A percentile compares a stretch with the other conserved stretches of the same genome.
These are phyloP conservation scores for Acanthosepion lycidas DNA, from an alignment of 2,888 invertebrate genomes.

Conservation along the genomic window DNA sequence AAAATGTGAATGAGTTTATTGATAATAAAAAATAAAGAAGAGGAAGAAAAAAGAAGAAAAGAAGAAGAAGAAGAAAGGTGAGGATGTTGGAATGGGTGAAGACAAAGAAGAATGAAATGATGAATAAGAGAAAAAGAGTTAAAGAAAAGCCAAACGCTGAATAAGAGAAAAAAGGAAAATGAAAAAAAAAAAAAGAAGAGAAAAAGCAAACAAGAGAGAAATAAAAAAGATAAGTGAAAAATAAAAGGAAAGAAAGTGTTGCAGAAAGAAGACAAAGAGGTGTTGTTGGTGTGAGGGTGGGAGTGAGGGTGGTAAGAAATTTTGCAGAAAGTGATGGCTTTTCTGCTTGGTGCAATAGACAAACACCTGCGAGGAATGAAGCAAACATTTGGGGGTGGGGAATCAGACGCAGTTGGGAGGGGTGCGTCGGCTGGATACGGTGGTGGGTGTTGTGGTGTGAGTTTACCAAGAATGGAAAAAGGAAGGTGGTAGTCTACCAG, in stretches of 20 bases:
- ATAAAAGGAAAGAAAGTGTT: neutral
- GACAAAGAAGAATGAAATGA: too few relatives aligned
- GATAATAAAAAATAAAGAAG: too few relatives aligned
- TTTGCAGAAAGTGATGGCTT: neutral
- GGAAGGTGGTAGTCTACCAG: neutral
- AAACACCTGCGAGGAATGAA: neutral
- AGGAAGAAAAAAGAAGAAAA: too few relatives aligned
- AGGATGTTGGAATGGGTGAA: too few relatives aligned
- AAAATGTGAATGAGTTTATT: too few relatives aligned
- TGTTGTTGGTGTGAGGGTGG: too few relatives aligned
- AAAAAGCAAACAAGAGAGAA: too few relatives aligned
- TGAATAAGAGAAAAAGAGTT: too few relatives aligned
- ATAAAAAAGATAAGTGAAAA: neutral
- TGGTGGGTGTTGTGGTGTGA: neutral
- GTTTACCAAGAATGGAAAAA: neutral
- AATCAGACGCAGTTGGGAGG: neutral
- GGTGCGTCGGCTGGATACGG: neutral
- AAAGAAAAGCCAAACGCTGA: too few relatives aligned
- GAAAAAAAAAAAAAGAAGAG: neutral
- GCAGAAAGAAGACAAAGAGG: too few relatives aligned
- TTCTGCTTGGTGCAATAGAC: slow-evolving; percentile 33
- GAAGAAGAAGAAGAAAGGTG: too few relatives aligned
- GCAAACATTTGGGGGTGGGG: neutral
- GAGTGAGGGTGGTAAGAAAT: neutral
- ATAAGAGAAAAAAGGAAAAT: neutral